phyloP scores from a whole-genome alignment of 2,113 vertebrate species.

The Pedionomus torquatus region DNA sequence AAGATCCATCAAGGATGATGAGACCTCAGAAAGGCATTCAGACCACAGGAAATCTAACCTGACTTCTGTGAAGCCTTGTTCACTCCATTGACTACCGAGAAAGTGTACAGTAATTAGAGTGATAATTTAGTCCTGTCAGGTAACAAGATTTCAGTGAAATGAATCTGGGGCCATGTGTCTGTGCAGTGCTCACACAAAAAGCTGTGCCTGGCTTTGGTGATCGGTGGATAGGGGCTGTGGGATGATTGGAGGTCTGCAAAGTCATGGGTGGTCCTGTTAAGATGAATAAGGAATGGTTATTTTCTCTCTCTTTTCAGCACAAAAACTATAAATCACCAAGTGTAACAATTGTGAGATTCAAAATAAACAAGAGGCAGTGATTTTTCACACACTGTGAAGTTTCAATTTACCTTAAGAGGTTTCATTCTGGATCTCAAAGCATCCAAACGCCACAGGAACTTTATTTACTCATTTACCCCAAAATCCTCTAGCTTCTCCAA shows the following conservation, averaged over 20 bases:
- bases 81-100: background rate
- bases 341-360: background rate
- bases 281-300: background rate
- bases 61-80: background rate
- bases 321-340: background rate
- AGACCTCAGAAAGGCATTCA: background rate
- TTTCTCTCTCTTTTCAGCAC: background rate
- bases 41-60: background rate
- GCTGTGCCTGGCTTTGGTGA: background rate
- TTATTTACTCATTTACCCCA: background rate
- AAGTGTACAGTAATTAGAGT: background rate
- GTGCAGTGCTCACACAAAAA: background rate
- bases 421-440: background rate
- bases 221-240: accelerated
- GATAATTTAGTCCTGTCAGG: background rate
- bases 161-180: background rate
- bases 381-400: background rate
- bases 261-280: background rate
- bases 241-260: background rate
- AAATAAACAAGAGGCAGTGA: background rate
- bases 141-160: background rate
- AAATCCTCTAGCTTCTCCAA: background rate
- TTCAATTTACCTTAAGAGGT: background rate
- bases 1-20: background rate
- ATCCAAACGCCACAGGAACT: background rate